Evolutionary conservation across 1,140 invertebrate genomes (phyloP), one percentile per base, ranked within the genome.

Genomic region (Aphelinus atriplicis): DNA sequence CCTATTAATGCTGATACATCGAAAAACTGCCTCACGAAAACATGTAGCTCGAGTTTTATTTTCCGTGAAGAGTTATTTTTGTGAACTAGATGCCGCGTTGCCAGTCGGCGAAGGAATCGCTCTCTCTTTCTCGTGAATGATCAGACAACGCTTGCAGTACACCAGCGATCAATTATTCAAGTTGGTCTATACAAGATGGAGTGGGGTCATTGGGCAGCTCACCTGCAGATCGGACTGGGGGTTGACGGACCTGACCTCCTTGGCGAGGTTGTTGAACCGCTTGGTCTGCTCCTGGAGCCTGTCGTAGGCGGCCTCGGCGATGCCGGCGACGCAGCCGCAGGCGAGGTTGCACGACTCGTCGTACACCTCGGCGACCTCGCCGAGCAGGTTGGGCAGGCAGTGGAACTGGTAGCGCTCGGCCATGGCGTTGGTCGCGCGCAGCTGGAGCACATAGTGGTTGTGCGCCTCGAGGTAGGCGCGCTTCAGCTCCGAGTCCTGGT

Each of bases 391-490:
- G 0, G 86, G 85, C 48, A 88, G 76, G 78, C 86, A 88, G 69
- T 86, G 81, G 43, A 75, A 77, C 77, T 88, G 85, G 82, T 93
- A 94, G 74, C 91, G 89, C 62, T 93, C 92, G 46, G 91, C 86
- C 82, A 97, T 96, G 10, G 95, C 95, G 84, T 98, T 98, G 67
- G 96, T 96, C 53, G 96, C 95, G 78, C 95, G 93, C 77, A 98
- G 87, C 83, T 98, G 96, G 77, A 97, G 94, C 26, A 98, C 93
- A 88, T 98, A 98, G 61, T 92, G 92, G 87, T 98, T 98, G 89
- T 98, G 97, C 9, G 94, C 92, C 84, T 97, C 96, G 81, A 96
- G 92, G 86, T 97, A 97, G 56, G 91, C 90, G 55, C 84, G 84
- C 51, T 93, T 93, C 73, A 96, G 86, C 66, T 91, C 90, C 73